These are phyloP conservation scores for Trileptium ribeirensis DNA, from an alignment of 2,888 invertebrate species.

Conservation along the genomic window DNA sequence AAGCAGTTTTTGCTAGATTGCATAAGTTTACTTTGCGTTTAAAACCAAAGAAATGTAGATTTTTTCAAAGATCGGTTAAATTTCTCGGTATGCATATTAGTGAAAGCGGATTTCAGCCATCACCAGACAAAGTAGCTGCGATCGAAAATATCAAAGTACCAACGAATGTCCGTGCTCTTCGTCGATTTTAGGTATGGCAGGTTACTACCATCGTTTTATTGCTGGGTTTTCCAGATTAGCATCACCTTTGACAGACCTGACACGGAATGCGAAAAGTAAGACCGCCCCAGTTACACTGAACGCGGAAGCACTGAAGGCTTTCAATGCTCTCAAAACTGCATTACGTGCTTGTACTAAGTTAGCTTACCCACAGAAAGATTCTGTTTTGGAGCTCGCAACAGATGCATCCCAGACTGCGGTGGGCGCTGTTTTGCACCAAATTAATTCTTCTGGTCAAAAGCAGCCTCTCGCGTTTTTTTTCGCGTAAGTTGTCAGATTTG, in stretches of 20 bases:
- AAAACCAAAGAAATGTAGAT: not conserved
- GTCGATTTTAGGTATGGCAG: not conserved
- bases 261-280: too few relatives aligned
- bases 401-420: not conserved
- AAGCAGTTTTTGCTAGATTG: too few relatives aligned
- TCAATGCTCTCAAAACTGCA: not conserved
- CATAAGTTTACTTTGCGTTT: not conserved
- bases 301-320: not conserved
- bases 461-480: not conserved
- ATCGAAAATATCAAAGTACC: not conserved
- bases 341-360: not conserved
- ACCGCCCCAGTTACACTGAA: not conserved
- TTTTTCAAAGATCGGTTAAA: not conserved
- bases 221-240: not conserved
- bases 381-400: not conserved
- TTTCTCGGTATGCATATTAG: not conserved
- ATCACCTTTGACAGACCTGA: not conserved
- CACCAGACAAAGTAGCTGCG: not conserved
- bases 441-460: not conserved
- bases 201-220: too few relatives aligned
- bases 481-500: not conserved
- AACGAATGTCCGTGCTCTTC: not conserved
- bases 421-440: not conserved
- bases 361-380: not conserved
- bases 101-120: not conserved